Conservation (phyloP, 2,888 invertebrate genomes). For the Athripsodes cinereus region DNA sequence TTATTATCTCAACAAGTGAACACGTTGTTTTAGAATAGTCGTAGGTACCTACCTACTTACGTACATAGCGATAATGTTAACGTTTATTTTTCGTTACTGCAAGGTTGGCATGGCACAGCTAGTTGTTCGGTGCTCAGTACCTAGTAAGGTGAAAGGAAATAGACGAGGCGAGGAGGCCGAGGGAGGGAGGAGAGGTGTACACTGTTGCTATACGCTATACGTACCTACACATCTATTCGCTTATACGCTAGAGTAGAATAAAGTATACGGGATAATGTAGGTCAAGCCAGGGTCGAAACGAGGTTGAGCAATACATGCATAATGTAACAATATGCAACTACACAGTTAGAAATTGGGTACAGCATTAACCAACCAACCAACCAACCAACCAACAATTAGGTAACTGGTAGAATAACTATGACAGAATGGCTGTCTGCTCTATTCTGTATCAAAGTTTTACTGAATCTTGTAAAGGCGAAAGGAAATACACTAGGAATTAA, state of each 20-base stretch:
- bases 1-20: too few species aligned
- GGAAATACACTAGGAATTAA: too few species aligned
- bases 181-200: neutral
- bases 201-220: neutral
- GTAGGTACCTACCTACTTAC: too few species aligned
- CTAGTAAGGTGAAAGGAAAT: neutral
- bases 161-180: neutral
- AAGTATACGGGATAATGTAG: neutral
- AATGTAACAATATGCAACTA: neutral
- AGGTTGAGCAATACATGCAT: conserved; percentile 1
- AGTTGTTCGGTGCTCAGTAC: neutral
- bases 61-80: too few species aligned
- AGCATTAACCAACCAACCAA: neutral
- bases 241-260: neutral
- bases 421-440: neutral
- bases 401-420: neutral
- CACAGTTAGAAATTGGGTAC: neutral
- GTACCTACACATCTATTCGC: neutral
- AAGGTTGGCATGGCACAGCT: neutral
- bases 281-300: conserved; percentile 2
- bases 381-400: neutral
- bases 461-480: too few species aligned
- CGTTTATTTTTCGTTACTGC: neutral
- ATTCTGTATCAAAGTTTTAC: too few species aligned
- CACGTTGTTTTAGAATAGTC: too few species aligned